Conservation (phyloP, 2,888 invertebrate species). For the Leptopilina syphax region DNA sequence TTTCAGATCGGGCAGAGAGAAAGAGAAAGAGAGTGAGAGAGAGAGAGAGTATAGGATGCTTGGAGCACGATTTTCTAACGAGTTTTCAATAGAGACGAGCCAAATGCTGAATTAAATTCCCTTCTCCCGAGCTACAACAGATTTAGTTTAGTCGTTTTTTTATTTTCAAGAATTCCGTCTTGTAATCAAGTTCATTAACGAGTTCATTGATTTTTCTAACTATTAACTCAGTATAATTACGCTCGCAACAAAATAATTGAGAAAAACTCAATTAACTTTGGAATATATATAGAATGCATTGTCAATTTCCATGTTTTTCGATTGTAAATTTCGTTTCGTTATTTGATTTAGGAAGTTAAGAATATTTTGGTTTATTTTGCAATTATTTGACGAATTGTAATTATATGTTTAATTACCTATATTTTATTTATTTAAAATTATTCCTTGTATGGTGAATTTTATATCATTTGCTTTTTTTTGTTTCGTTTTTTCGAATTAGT, state of each 20-base stretch:
- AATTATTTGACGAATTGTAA: no score
- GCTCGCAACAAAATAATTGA: neutral
- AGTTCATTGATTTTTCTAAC: slow-evolving; percentile 19
- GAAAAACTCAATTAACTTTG: slow-evolving; percentile 6
- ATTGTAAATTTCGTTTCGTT: no score
- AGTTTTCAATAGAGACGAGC: slow-evolving; percentile 31
- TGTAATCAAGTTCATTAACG: slow-evolving; percentile 25
- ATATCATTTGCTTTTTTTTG: no score
- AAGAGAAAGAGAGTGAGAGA: no score
- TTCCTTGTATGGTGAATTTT: no score
- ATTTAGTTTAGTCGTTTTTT: neutral
- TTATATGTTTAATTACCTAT: no score
- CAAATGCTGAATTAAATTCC: slow-evolving; percentile 29
- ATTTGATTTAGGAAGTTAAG: no score
- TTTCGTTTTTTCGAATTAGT: no score
- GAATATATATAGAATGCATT: no score
- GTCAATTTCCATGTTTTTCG: no score
- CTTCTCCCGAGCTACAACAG: neutral
- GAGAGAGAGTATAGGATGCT: neutral
- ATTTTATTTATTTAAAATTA: no score
- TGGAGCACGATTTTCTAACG: slow-evolving; percentile 8
- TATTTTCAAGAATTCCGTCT: neutral
- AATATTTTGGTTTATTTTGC: no score
- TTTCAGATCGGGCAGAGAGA: neutral
- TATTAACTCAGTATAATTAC: slow-evolving; percentile 5